Base-by-base conservation (phyloP, 2,888 invertebrate genomes). In the Augiades crinisus region DNA sequence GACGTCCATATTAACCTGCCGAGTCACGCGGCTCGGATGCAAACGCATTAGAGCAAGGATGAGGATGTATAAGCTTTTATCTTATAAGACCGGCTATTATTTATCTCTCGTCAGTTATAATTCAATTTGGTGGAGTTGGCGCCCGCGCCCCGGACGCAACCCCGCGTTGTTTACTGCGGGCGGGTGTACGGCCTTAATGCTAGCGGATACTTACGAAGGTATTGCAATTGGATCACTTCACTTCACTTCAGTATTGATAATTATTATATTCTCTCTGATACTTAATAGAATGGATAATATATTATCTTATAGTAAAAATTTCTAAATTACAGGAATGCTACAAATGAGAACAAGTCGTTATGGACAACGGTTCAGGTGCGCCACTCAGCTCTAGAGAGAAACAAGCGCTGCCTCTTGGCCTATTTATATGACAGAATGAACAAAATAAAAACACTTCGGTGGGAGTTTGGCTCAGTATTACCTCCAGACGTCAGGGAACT, bases 401-500 rank as follows among this genome's bases (percentile, higher is more conserved):
- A 98, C 72, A 95, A 97, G 72, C 92, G 99, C 24, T 99, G 98
- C 71, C 88, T 99, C 0, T 84, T 98, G 0, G 93, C 96, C 0
- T 96, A 96, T 67, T 86, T 96, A 45, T 95, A 95, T 75, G 95
- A 95, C 67, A 91, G 99, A 59, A 89, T 98, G 75, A 91, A 92
- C 60, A 93, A 94, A 67, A 92, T 99, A 14, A 92, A 95, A 63
- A 93, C 95, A n/a, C 91, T 98, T 78, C 91, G 99, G 38, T 99
- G 99, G 99, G 96, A 98, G 69, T 96, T 98, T 75, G 99, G 99
- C 0, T 95, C 97, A 27, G 94, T 98, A 38, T 79, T 99, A 47
- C 98, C 99, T 0, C 78, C 92, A 0, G 97, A 98, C 72, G 93
- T 98, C 0, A 94, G 95, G 72, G 91, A 92, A 47, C 92, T 95